Base-by-base conservation (phyloP, 2,888 invertebrate species). In the Acleris laterana region DNA sequence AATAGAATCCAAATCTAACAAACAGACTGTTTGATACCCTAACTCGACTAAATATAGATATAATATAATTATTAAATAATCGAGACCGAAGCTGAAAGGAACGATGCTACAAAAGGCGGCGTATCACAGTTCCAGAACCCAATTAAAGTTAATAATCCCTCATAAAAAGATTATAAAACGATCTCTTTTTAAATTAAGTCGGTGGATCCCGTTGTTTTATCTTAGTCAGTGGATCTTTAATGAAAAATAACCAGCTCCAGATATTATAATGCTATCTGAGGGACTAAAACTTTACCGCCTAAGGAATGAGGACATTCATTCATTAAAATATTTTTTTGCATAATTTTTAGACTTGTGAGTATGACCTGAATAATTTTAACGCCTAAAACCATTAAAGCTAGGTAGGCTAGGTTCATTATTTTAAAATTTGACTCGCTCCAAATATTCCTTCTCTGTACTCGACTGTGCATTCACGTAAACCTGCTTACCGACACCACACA, bases 81-180 rank as follows among this genome's bases (percentile, higher is more conserved):
- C 72, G 68, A 46, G 73, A 74, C 72, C 72, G 73, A 77, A 78
- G 76, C 16, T 73, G 67, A 72, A 70, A 74, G 68, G 70, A 67
- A 71, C 74, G 73, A 81, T 80, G 81, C 79, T 83, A 85, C 79
- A 82, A 84, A 79, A 74, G 79, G 74, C 78, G 77, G 79, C 78
- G 82, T 81, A 82, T 80, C 78, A 77, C 76, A 80, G 72, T 81
- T 80, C 76, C 78, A 72, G 79, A 82, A 88, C 88, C 83, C 86
- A 90, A 91, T 90, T 89, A 88, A 90, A 90, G 78, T 90, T 90
- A 82, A 84, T 90, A 91, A 90, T 90, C 88, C 85, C 75, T 82
- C 76, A 80, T 55, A 63, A 66, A 70, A 70, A 69, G 69, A 70
- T 70, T 79, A 83, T 80, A 80, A 82, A 82, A 79, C 77, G 75